A percentile compares a stretch with the other conserved stretches of the same genome.
These are phyloP conservation scores for Nilaparvata lugens DNA, from an alignment of 1,140 invertebrate genomes.

Conservation along the genomic window DNA sequence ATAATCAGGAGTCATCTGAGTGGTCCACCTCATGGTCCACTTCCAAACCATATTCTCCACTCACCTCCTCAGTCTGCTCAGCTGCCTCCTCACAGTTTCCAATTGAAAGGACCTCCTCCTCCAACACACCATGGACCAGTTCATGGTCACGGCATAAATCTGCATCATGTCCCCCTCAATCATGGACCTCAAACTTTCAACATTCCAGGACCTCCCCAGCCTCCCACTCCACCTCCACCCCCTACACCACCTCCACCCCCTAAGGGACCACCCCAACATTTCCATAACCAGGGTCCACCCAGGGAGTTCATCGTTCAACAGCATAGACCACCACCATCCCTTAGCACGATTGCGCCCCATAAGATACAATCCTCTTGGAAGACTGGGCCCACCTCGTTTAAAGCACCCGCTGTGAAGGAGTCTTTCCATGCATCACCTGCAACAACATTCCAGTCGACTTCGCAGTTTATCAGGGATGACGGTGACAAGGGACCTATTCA, in stretches of 20 bases:
- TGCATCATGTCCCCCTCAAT: neutral
- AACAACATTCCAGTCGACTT: neutral
- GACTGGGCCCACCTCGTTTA: slow-evolving; percentile 9
- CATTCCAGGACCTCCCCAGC: neutral
- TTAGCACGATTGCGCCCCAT: neutral
- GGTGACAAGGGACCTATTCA: slow-evolving; percentile 64
- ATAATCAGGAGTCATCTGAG: neutral
- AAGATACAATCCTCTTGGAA: slow-evolving; percentile 12
- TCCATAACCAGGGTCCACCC: neutral
- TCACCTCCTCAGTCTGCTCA: neutral
- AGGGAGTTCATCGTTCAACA: neutral
- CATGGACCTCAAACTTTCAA: neutral
- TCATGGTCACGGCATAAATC: neutral
- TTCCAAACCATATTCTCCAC: neutral
- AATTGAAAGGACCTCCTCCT: neutral
- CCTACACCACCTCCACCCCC: neutral
- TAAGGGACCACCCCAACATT: neutral
- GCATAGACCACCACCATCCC: slow-evolving; percentile 10
- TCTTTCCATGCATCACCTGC: slow-evolving; percentile 12
- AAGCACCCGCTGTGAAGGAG: slow-evolving; percentile 20
- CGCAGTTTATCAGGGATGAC: slow-evolving; percentile 27
- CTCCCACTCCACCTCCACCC: neutral
- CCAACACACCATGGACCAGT: neutral
- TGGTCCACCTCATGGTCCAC: neutral
- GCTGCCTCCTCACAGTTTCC: neutral